Conservation (phyloP, 1,140 invertebrate species). For the Meloidogyne exigua region DNA sequence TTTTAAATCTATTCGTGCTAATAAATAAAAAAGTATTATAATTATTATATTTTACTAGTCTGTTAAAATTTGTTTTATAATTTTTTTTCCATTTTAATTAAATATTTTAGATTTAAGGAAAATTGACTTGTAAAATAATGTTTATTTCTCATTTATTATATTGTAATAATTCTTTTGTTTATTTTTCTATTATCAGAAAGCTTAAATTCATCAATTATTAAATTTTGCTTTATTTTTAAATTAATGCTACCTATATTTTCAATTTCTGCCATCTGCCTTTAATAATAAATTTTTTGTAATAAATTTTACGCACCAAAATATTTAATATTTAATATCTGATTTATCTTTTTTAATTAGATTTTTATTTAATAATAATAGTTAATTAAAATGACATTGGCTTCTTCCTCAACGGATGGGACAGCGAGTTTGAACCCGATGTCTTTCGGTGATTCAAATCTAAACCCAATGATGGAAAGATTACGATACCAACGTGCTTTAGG, state of each 20-base stretch:
- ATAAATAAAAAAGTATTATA: no score
- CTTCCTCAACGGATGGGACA: conserved; percentile 30
- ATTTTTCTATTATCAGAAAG: background rate
- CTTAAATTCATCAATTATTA: background rate
- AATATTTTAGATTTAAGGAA: no score
- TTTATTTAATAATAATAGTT: no score
- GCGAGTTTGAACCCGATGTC: conserved; percentile 39
- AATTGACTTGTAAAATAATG: background rate
- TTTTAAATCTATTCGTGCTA: background rate
- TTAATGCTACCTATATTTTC: background rate
- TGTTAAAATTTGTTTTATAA: no score
- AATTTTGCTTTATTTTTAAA: no score
- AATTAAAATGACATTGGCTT: conserved; percentile 16
- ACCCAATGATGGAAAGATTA: conserved; percentile 34
- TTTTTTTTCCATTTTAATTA: background rate
- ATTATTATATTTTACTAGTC: background rate
- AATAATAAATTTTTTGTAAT: background rate
- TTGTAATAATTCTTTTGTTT: conserved; percentile 6
- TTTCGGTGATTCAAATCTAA: conserved; percentile 22
- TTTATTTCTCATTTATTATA: background rate
- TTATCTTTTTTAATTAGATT: no score
- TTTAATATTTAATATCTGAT: no score
- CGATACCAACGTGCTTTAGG: conserved; percentile 36
- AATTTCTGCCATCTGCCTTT: background rate
- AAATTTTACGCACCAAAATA: no score